phyloP scores from a whole-genome alignment of 2,797 vertebrate species.

The Morelia viridis region DNA sequence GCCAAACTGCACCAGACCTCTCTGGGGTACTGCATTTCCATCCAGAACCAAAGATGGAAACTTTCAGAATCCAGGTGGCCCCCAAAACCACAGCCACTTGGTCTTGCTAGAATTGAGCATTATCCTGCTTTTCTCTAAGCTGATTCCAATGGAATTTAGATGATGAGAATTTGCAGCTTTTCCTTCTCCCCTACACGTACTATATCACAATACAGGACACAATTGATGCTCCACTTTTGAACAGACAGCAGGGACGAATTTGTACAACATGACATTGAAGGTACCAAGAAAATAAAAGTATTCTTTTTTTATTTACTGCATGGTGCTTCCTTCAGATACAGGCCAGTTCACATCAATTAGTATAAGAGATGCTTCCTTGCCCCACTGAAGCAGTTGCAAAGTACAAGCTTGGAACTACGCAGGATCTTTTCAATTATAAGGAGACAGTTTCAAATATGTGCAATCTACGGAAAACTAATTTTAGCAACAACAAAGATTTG shows the following conservation, averaged over 20 bases:
- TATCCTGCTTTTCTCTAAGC: neutral
- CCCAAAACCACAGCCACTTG: neutral
- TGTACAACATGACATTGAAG: fast-evolving
- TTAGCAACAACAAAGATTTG: neutral
- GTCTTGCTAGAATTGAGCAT: neutral
- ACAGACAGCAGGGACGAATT: neutral
- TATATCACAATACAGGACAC: fast-evolving
- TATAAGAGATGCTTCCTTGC: neutral
- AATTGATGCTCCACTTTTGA: fast-evolving
- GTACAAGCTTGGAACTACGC: fast-evolving
- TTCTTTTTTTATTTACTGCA: neutral
- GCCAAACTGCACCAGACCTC: neutral
- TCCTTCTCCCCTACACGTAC: neutral
- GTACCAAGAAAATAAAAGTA: neutral
- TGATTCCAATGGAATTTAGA: neutral
- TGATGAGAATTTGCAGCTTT: neutral
- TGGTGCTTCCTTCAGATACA: neutral
- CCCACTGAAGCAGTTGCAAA: neutral
- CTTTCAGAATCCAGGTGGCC: neutral
- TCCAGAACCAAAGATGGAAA: neutral
- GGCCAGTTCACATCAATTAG: neutral
- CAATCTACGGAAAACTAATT: constrained; percentile 11
- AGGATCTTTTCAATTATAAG: constrained; percentile 31
- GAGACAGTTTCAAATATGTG: constrained; percentile 4
- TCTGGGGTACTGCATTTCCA: neutral